These are phyloP conservation scores for Sterna hirundo DNA, from an alignment of 2,113 vertebrate genomes.

Conservation along the genomic window DNA sequence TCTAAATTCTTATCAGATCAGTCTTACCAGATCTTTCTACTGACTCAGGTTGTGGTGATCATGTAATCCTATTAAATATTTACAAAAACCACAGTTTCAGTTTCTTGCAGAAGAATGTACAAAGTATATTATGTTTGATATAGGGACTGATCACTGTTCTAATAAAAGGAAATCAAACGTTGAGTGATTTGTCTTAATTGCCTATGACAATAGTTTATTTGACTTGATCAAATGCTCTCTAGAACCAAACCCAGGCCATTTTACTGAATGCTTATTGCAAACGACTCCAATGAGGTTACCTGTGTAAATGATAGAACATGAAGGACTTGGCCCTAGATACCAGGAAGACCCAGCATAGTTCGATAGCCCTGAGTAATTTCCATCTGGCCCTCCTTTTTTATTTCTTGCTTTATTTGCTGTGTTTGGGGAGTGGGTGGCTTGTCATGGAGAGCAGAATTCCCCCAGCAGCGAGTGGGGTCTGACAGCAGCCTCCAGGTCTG, in stretches of 20 bases:
- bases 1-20: neutral
- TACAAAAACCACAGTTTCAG: neutral
- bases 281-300: rapidly evolving
- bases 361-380: neutral
- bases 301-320: neutral
- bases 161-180: neutral
- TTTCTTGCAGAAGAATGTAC: neutral
- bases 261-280: neutral
- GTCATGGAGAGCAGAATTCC: neutral
- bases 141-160: neutral
- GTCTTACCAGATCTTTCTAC: neutral
- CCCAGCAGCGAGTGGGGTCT: neutral
- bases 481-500: neutral
- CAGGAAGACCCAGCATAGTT: neutral
- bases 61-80: neutral
- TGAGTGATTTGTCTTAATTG: neutral
- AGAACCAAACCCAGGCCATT: neutral
- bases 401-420: neutral
- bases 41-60: neutral
- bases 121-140: neutral
- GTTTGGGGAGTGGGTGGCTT: neutral
- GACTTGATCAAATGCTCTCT: neutral
- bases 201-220: neutral
- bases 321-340: neutral
- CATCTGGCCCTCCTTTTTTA: neutral